These are phyloP conservation scores for Asbolus verrucosus DNA, from an alignment of 1,140 invertebrate genomes.

Conservation along the genomic window DNA sequence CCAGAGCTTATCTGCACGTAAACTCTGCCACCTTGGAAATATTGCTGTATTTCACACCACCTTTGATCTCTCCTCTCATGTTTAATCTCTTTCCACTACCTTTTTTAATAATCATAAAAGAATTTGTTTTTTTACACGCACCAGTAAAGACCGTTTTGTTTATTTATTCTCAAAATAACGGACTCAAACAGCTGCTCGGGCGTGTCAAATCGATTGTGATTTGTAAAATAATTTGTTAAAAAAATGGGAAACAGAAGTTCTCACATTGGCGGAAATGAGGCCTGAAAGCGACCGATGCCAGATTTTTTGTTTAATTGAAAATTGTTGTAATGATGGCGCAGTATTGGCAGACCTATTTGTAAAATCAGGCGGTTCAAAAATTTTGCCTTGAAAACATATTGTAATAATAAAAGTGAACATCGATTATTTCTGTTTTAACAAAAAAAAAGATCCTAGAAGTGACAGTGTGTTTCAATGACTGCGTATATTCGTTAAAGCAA, in stretches of 20 bases:
- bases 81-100: neutral
- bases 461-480: too few relatives aligned
- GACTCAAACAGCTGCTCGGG: slow-evolving; percentile 2
- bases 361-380: neutral
- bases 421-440: too few relatives aligned
- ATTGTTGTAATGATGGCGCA: neutral
- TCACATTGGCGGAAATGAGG: too few relatives aligned
- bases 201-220: neutral
- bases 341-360: neutral
- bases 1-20: slow-evolving; percentile 23
- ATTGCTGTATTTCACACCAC: slow-evolving; percentile 1
- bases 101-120: slow-evolving; percentile 6
- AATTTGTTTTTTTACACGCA: neutral
- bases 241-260: too few relatives aligned
- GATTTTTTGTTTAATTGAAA: neutral
- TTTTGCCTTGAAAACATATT: too few relatives aligned
- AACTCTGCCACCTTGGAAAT: slow-evolving; percentile 11
- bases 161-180: neutral
- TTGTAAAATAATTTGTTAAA: neutral
- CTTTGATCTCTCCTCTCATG: neutral
- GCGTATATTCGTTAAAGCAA: too few relatives aligned
- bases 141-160: neutral
- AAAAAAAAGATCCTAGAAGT: too few relatives aligned
- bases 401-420: too few relatives aligned
- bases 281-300: too few relatives aligned